These are phyloP conservation scores for Pseudochirops corinnae DNA, from an alignment of 2,797 vertebrate genomes.

Conservation along the genomic window DNA sequence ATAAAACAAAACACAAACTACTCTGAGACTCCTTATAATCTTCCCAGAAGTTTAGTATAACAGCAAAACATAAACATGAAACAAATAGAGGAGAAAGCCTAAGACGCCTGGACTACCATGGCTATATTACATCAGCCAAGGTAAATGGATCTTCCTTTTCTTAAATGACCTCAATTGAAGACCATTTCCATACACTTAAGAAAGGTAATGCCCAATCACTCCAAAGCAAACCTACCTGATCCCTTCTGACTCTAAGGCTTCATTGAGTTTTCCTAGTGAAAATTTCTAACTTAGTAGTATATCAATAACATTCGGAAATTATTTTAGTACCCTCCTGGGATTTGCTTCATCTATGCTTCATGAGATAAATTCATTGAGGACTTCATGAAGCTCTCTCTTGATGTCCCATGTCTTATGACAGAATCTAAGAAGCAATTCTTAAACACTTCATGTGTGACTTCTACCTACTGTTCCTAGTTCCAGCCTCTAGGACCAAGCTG, in stretches of 20 bases:
- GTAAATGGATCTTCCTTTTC: background rate
- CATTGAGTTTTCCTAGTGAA: background rate
- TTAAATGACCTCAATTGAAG: background rate
- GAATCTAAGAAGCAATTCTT: background rate
- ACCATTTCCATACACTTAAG: background rate
- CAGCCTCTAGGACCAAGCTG: background rate
- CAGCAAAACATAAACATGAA: background rate
- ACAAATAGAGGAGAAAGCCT: background rate
- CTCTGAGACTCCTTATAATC: background rate
- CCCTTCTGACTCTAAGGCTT: background rate
- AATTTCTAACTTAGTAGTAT: background rate
- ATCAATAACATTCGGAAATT: background rate
- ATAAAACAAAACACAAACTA: background rate
- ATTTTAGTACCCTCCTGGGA: background rate
- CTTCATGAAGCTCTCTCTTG: background rate
- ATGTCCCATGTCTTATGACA: background rate
- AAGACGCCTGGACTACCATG: background rate
- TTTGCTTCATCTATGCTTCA: background rate
- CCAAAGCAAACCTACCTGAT: background rate
- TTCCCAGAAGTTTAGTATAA: background rate
- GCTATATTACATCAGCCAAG: background rate
- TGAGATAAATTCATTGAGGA: background rate
- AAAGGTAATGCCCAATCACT: background rate
- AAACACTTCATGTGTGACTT: background rate
- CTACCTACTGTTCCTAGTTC: background rate